phyloP scores from a whole-genome alignment of 2,888 invertebrate genomes.

The Lordiphosa fenestrarum region DNA sequence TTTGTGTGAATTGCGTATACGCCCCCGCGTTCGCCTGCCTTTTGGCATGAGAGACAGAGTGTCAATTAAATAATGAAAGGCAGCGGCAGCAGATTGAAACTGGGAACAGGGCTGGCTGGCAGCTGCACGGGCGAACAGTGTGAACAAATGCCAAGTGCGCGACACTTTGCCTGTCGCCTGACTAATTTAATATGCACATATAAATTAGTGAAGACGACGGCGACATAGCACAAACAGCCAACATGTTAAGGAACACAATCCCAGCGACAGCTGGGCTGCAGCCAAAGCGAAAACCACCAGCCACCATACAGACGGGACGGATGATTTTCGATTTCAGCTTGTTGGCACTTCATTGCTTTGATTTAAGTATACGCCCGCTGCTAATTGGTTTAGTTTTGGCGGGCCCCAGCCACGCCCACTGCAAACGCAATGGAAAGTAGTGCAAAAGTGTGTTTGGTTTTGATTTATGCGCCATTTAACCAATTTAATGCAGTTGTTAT shows the following conservation, averaged over 20 bases:
- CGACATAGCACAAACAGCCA: conserved; percentile 15
- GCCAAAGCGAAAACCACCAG: conserved; percentile 2
- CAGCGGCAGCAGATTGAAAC: conserved; percentile 24
- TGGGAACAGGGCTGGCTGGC: not conserved
- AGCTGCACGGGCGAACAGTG: conserved; percentile 22
- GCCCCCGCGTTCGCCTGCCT: conserved; percentile 6
- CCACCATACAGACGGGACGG: conserved; percentile 20
- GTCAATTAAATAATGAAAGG: conserved; percentile 58
- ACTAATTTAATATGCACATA: conserved; percentile 76
- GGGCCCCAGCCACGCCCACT: too few species aligned
- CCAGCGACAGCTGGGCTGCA: conserved; percentile 24
- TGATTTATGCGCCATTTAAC: conserved; percentile 2
- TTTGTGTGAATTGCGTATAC: conserved; percentile 32
- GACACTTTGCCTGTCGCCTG: conserved; percentile 42
- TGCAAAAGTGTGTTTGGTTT: not conserved
- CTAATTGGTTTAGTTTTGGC: too few species aligned
- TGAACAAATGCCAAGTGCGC: conserved; percentile 46
- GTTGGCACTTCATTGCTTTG: conserved; percentile 7
- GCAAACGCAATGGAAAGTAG: too few species aligned
- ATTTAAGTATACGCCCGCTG: too few species aligned
- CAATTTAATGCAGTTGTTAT: not conserved
- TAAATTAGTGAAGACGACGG: conserved; percentile 59
- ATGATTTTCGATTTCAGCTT: not conserved
- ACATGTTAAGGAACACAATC: conserved; percentile 22
- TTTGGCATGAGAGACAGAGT: conserved; percentile 14